Evolutionary conservation across 1,140 invertebrate species (phyloP).

Genomic region (Drosophila simulans): DNA sequence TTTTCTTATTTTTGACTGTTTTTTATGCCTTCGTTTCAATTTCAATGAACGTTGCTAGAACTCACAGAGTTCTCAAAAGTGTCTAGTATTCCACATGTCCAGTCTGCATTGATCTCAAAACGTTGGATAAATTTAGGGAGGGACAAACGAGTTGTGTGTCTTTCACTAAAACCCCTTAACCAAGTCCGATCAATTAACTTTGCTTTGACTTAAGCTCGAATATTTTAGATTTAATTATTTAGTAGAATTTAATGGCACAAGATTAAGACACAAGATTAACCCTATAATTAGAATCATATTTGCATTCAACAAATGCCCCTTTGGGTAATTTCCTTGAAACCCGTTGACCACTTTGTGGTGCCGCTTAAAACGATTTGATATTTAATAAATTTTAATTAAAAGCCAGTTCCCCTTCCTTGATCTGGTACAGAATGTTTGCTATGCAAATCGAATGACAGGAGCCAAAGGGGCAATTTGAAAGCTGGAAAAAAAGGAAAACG

Average conservation of each 20-base stretch:
- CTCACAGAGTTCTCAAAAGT: background rate
- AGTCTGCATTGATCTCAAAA: background rate
- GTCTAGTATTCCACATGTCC: background rate
- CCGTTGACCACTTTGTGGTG: background rate
- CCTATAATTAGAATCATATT: too few species aligned
- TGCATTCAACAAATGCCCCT: too few species aligned
- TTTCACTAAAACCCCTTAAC: too few species aligned
- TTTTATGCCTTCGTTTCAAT: slow-evolving; percentile 39
- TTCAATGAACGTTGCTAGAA: slow-evolving; percentile 28
- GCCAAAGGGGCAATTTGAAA: slow-evolving; percentile 53
- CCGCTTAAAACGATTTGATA: slow-evolving; percentile 12
- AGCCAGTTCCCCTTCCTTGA: slow-evolving; percentile 36
- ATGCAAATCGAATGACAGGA: slow-evolving; percentile 75
- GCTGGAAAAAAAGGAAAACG: slow-evolving; percentile 1
- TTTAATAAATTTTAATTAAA: slow-evolving; percentile 62
- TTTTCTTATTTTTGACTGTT: background rate
- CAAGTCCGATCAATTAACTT: too few species aligned
- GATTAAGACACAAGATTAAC: too few species aligned
- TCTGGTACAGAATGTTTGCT: slow-evolving; percentile 57
- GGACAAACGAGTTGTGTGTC: too few species aligned
- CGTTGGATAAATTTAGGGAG: background rate
- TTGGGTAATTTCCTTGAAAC: background rate
- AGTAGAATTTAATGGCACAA: too few species aligned
- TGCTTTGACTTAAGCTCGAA: too few species aligned
- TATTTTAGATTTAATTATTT: background rate